phyloP scores from a whole-genome alignment of 2,113 vertebrate genomes.

The Anseranas semipalmata region DNA sequence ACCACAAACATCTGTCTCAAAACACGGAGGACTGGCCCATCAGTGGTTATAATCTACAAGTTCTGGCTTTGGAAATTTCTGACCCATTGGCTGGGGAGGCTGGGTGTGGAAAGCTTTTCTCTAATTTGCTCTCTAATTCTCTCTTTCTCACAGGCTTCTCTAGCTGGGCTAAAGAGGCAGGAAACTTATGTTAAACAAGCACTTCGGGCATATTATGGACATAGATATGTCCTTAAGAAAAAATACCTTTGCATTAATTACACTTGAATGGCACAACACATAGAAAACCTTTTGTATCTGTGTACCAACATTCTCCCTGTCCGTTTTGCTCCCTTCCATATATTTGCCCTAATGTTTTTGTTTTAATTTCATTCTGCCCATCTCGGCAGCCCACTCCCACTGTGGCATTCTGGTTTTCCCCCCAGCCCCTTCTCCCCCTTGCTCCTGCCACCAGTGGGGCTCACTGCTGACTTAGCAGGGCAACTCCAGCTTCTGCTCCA shows the following conservation, averaged over 20 bases:
- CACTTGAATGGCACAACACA: background rate
- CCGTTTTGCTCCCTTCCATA: background rate
- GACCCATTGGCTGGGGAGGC: background rate
- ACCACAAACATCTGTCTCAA: background rate
- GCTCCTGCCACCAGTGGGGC: rapidly evolving
- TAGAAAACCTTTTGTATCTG: background rate
- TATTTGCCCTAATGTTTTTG: background rate
- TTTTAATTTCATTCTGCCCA: background rate
- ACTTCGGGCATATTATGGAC: background rate
- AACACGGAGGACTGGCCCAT: background rate
- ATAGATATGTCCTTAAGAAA: background rate
- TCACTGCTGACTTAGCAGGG: background rate
- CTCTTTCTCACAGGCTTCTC: background rate
- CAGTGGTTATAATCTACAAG: background rate
- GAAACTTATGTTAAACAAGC: background rate
- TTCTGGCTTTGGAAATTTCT: background rate
- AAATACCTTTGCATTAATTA: background rate
- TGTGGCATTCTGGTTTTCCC: background rate
- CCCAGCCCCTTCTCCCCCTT: background rate
- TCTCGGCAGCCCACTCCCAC: background rate
- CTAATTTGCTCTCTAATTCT: background rate
- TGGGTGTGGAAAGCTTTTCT: background rate
- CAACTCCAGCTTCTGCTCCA: background rate
- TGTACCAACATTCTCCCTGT: background rate
- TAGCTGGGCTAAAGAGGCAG: background rate